Conservation (phyloP, 2,113 vertebrate genomes). For the Odontesthes bonariensis region DNA sequence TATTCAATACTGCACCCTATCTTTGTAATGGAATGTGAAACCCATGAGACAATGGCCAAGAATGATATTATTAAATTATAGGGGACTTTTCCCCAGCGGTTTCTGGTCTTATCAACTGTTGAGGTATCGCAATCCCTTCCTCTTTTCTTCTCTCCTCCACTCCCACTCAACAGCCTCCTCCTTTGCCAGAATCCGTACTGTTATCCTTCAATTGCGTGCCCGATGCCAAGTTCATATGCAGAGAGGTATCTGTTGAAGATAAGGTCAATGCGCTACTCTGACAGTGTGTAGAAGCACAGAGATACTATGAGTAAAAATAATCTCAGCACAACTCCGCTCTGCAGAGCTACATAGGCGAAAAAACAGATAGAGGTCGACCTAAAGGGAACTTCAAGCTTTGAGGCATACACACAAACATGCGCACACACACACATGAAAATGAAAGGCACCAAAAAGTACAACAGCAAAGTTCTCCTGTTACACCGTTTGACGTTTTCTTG, state of each 20-base stretch:
- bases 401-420: slow-evolving; percentile 17
- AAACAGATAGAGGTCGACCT: slow-evolving; percentile 38
- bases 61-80: slow-evolving; percentile 63
- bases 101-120: slow-evolving; percentile 57
- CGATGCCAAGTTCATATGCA: slow-evolving; percentile 69
- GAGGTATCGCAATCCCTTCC: slow-evolving; percentile 46
- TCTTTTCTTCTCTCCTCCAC: background rate
- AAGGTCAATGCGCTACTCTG: slow-evolving; percentile 61
- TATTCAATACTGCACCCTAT: slow-evolving; percentile 57
- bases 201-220: slow-evolving; percentile 45
- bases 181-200: background rate
- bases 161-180: background rate
- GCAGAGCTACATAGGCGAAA: slow-evolving; percentile 49
- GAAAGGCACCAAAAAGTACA: slow-evolving; percentile 31
- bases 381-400: slow-evolving; percentile 42
- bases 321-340: slow-evolving; percentile 49
- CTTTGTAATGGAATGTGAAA: slow-evolving; percentile 65
- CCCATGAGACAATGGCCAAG: slow-evolving; percentile 55
- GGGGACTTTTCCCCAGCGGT: slow-evolving; percentile 14
- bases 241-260: slow-evolving; percentile 56
- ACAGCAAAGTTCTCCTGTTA: slow-evolving; percentile 38
- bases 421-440: slow-evolving; percentile 20
- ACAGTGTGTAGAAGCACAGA: slow-evolving; percentile 50
- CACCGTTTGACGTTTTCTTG: slow-evolving; percentile 43
- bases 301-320: slow-evolving; percentile 62